A percentile compares a stretch with the other conserved stretches of the same genome.
These are phyloP conservation scores for Microctenopoma lineatum DNA, from an alignment of 2,797 vertebrate genomes.

Conservation along the genomic window DNA sequence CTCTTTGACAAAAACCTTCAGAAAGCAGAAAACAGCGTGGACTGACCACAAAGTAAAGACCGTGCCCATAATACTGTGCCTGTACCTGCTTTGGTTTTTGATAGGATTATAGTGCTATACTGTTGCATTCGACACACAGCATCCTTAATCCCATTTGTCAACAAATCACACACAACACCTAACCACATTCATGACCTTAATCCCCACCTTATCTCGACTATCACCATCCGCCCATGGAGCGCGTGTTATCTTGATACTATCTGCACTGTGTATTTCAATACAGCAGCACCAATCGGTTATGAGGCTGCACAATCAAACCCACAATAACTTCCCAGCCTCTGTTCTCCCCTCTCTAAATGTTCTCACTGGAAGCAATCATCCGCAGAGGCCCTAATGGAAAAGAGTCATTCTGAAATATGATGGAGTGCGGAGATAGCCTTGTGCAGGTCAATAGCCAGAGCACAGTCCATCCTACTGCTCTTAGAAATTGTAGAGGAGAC, in stretches of 20 bases:
- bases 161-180: constrained; percentile 73
- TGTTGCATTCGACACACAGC: constrained; percentile 53
- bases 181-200: constrained; percentile 72
- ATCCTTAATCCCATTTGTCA: constrained; percentile 76
- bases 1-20: constrained; percentile 1
- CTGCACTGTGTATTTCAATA: constrained; percentile 36
- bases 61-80: constrained; percentile 28
- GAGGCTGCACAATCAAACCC: constrained; percentile 43
- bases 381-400: constrained; percentile 58
- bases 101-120: constrained; percentile 63
- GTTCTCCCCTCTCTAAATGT: constrained; percentile 45
- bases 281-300: constrained; percentile 53
- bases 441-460: constrained; percentile 63
- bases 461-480: constrained; percentile 54
- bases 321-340: constrained; percentile 29
- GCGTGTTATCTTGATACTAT: constrained; percentile 38
- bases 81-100: constrained; percentile 59
- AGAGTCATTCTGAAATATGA: constrained; percentile 61
- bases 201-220: constrained; percentile 65
- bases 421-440: constrained; percentile 54
- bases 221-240: constrained; percentile 38
- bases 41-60: constrained; percentile 44
- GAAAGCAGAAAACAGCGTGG: constrained; percentile 23
- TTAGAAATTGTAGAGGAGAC: constrained; percentile 56
- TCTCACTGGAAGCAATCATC: constrained; percentile 63